Evolutionary conservation across 2,113 vertebrate genomes (phyloP).

Genomic region (Isichthys henryi): DNA sequence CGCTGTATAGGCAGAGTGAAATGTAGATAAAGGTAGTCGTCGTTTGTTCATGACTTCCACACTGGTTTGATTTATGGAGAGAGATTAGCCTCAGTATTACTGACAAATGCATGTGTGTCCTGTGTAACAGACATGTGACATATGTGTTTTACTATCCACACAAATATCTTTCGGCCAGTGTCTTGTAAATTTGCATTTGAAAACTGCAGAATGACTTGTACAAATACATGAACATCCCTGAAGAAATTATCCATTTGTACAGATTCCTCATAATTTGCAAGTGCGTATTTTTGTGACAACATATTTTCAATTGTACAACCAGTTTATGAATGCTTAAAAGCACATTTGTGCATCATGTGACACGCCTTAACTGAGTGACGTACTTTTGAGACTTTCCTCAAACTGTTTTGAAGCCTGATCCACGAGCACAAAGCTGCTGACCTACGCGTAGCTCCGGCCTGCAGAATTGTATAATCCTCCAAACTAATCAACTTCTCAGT

Average conservation of each 20-base stretch:
- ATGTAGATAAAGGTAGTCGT: not conserved
- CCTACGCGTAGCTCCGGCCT: no score
- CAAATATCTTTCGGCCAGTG: not conserved
- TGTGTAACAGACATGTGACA: not conserved
- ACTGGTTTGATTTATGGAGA: no score
- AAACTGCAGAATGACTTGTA: not conserved
- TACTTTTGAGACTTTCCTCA: not conserved
- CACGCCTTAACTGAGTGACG: not conserved
- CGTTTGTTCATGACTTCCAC: not conserved
- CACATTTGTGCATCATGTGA: not conserved
- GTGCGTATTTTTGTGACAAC: not conserved
- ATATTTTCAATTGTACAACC: no score
- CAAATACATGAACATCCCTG: not conserved
- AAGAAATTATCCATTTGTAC: not conserved
- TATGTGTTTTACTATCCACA: not conserved
- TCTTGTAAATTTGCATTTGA: not conserved
- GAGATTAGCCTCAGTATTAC: not conserved
- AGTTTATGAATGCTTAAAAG: not conserved
- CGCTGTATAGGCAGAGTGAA: not conserved
- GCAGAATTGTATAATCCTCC: not conserved
- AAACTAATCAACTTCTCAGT: not conserved
- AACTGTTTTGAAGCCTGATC: not conserved
- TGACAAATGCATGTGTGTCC: not conserved
- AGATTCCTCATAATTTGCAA: not conserved
- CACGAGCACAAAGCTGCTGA: not conserved